Percentiles rank a stretch among this genome's conserved stretches.
These are phyloP conservation scores for Colletes gigas DNA, from an alignment of 1,140 invertebrate species.

Conservation along the genomic window DNA sequence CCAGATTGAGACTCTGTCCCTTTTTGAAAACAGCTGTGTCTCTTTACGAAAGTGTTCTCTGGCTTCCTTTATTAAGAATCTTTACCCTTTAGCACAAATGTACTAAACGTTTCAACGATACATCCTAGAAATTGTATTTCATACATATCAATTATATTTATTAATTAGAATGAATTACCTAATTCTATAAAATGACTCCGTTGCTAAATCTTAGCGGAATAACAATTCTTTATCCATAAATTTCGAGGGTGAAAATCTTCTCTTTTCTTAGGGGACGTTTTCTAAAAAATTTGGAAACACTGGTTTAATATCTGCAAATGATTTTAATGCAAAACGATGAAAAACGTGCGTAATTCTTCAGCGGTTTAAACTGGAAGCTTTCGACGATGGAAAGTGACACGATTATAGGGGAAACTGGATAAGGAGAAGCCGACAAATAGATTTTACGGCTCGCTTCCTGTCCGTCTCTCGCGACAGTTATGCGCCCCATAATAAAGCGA, in stretches of 20 bases:
- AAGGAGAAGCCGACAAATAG: slow-evolving; percentile 52
- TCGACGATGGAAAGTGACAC: slow-evolving; percentile 16
- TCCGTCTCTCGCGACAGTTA: slow-evolving; percentile 54
- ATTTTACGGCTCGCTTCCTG: slow-evolving; percentile 59
- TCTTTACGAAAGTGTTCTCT: neutral
- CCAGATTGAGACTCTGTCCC: neutral
- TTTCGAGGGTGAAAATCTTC: too few species aligned
- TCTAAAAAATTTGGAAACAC: too few species aligned
- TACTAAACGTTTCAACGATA: too few species aligned
- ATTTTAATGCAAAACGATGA: neutral
- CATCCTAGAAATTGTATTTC: too few species aligned
- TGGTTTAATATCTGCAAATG: neutral
- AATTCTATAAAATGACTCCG: too few species aligned
- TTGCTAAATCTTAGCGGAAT: too few species aligned
- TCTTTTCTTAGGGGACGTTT: too few species aligned
- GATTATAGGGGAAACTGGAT: slow-evolving; percentile 32
- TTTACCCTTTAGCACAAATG: neutral
- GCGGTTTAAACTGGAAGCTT: slow-evolving; percentile 13
- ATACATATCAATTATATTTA: too few species aligned
- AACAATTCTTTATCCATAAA: too few species aligned
- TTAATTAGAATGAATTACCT: too few species aligned
- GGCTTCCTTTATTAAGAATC: neutral
- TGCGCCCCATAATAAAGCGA: slow-evolving; percentile 45
- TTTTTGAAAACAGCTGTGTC: neutral
- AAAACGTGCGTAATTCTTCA: neutral